phyloP scores from a whole-genome alignment of 1,140 invertebrate genomes.

The Drosophila ficusphila region DNA sequence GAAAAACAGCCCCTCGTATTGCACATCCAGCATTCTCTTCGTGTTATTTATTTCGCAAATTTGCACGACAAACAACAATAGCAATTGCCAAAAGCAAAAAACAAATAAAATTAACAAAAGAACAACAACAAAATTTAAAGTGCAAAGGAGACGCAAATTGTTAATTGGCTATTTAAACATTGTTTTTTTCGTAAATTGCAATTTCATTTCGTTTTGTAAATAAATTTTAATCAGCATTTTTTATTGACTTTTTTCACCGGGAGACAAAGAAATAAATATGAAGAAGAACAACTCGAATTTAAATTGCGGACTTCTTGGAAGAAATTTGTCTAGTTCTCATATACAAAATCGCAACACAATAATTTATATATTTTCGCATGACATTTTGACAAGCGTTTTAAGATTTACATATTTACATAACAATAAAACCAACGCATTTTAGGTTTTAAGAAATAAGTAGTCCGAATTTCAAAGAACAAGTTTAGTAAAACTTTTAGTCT shows the following conservation, averaged over 20 bases:
- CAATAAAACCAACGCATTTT: too few species aligned
- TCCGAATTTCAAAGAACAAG: too few species aligned
- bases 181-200: conserved; percentile 28
- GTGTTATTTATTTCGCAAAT: conserved; percentile 34
- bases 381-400: too few species aligned
- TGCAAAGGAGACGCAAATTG: conserved; percentile 63
- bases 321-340: conserved; percentile 5
- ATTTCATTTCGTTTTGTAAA: conserved; percentile 56
- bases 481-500: too few species aligned
- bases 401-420: too few species aligned
- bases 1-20: background rate
- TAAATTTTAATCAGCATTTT: conserved; percentile 43
- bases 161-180: conserved; percentile 76
- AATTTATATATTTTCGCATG: background rate
- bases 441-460: too few species aligned
- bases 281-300: conserved; percentile 4
- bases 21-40: background rate
- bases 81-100: conserved; percentile 16
- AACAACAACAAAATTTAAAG: conserved; percentile 8
- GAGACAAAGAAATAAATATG: conserved; percentile 34
- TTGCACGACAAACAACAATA: conserved; percentile 33
- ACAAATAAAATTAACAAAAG: conserved; percentile 16
- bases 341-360: too few species aligned
- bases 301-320: conserved; percentile 22
- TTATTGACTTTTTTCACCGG: conserved; percentile 22